Percentiles rank a stretch among this genome's conserved stretches.
Evolutionary conservation across 1,140 invertebrate species (phyloP).

Genomic region (Pseudomyrmex gracilis): DNA sequence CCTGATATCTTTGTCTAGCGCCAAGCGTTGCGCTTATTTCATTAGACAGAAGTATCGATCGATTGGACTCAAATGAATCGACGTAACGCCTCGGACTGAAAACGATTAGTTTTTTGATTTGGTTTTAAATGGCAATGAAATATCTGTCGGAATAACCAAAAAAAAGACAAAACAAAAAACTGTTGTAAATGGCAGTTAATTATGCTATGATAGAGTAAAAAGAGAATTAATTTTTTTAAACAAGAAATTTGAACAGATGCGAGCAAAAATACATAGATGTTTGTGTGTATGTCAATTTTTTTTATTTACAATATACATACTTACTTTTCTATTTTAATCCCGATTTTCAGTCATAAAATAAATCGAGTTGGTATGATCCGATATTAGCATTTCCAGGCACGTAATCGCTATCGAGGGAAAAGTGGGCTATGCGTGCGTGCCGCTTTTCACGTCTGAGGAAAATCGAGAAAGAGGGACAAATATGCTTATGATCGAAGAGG

Average conservation of each 20-base stretch:
- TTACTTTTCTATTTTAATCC: neutral
- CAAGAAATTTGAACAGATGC: neutral
- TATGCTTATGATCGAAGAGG: constrained; percentile 37
- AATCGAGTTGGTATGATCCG: neutral
- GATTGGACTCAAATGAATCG: constrained; percentile 20
- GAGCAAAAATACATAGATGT: no score
- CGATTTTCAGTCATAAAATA: constrained; percentile 20
- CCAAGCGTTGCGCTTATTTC: constrained; percentile 39
- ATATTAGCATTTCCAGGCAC: constrained; percentile 17
- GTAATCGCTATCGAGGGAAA: constrained; percentile 33
- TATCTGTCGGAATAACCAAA: constrained; percentile 21
- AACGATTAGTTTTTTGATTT: constrained; percentile 22
- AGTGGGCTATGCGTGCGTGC: constrained; percentile 25
- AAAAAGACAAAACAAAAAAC: constrained; percentile 7
- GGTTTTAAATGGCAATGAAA: constrained; percentile 1
- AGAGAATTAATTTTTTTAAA: neutral
- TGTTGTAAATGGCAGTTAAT: neutral
- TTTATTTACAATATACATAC: no score
- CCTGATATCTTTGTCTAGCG: neutral
- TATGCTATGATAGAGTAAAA: neutral
- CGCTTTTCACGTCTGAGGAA: constrained; percentile 34
- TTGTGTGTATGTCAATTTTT: no score
- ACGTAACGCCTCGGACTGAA: neutral
- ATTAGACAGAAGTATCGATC: constrained; percentile 31
- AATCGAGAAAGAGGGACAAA: constrained; percentile 57